phyloP scores from a whole-genome alignment of 1,140 invertebrate species.

The Bradysia coprophila region DNA sequence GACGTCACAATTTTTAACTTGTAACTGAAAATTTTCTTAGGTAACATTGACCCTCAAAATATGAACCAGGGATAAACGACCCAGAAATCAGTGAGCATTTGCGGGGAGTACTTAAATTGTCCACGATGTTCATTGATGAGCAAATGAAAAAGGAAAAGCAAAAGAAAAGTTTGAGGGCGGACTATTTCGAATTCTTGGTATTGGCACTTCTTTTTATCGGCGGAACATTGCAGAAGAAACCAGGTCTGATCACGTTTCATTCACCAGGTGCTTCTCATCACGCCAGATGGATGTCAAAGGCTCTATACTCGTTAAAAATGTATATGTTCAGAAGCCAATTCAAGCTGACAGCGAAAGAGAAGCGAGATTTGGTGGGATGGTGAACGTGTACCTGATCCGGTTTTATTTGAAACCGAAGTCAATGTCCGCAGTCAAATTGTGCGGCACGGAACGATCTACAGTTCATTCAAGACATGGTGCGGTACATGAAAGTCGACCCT shows the following conservation, averaged over 20 bases:
- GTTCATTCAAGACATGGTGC: background rate
- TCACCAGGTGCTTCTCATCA: constrained; percentile 8
- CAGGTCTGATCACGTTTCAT: background rate
- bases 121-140: background rate
- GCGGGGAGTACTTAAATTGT: background rate
- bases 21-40: too few species aligned
- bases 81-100: background rate
- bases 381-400: background rate
- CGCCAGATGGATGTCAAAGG: constrained; percentile 10
- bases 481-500: background rate
- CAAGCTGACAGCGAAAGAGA: background rate
- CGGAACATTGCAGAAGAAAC: background rate
- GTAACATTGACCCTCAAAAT: background rate
- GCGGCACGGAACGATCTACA: background rate
- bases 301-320: constrained; percentile 11
- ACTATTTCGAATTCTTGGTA: constrained; percentile 9
- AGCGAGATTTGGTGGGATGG: background rate
- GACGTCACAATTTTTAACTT: too few species aligned
- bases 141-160: background rate
- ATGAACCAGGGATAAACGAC: background rate
- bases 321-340: constrained; percentile 9
- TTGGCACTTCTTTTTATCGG: constrained; percentile 7
- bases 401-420: background rate
- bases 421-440: background rate
- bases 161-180: constrained; percentile 1